These are phyloP conservation scores for Protophormia terraenovae DNA, from an alignment of 2,888 invertebrate genomes.

Conservation along the genomic window DNA sequence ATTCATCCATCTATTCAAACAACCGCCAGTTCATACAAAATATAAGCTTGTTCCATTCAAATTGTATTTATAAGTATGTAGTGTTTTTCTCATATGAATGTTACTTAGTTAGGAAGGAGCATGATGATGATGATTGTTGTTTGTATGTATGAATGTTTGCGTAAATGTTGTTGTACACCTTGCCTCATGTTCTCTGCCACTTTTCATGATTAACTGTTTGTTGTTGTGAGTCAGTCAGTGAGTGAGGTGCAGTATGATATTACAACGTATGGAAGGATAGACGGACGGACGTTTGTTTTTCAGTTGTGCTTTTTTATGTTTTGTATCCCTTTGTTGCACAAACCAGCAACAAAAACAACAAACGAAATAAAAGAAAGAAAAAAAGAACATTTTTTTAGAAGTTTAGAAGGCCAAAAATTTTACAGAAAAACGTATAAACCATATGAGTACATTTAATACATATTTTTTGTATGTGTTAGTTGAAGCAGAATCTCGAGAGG, in stretches of 20 bases:
- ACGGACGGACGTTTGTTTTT: slow-evolving; percentile 32
- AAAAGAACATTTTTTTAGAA: slow-evolving; percentile 48
- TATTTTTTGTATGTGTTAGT: not conserved
- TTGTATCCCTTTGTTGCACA: slow-evolving; percentile 23
- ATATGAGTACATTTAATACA: not conserved
- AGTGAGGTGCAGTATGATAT: slow-evolving; percentile 61
- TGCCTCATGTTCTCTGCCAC: slow-evolving; percentile 70
- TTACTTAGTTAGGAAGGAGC: not conserved
- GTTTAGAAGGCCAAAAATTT: slow-evolving; percentile 44
- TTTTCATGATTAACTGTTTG: slow-evolving; percentile 72
- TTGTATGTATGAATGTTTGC: not conserved
- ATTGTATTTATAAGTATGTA: not conserved
- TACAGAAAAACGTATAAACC: not conserved
- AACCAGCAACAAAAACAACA: no score
- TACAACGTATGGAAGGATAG: slow-evolving; percentile 48
- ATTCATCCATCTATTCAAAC: not conserved
- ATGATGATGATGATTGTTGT: slow-evolving; percentile 14
- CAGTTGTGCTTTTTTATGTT: slow-evolving; percentile 16
- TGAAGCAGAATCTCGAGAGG: slow-evolving; percentile 33
- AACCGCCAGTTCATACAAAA: slow-evolving; percentile 7
- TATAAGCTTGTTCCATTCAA: not conserved
- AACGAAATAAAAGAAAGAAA: not conserved
- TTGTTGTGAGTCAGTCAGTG: no score
- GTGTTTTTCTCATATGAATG: slow-evolving; percentile 37
- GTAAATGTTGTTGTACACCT: slow-evolving; percentile 61